phyloP scores from a whole-genome alignment of 2,888 invertebrate genomes.

The Rotaria sp. region DNA sequence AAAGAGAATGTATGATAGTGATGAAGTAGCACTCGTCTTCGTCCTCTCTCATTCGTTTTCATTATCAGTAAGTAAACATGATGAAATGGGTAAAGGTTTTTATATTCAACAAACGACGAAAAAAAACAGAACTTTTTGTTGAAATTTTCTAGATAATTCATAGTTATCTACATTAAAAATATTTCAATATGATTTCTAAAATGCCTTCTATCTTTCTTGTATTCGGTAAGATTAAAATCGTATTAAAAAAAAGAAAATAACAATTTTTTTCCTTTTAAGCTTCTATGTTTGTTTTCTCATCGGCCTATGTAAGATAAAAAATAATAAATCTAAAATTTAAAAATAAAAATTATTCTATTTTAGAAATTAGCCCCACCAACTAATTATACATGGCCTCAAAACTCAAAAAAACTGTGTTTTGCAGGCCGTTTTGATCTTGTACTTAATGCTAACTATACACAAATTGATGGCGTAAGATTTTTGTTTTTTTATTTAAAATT shows the following conservation, averaged over 20 bases:
- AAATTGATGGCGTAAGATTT: neutral
- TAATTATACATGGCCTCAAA: neutral
- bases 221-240: neutral
- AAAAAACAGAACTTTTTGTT: neutral
- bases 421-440: neutral
- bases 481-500: neutral
- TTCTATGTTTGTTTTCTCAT: neutral
- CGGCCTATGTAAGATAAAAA: neutral
- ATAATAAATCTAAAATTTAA: neutral
- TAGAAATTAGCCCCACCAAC: neutral
- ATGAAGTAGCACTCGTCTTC: neutral
- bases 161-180: neutral
- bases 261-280: neutral
- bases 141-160: neutral
- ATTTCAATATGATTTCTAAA: neutral
- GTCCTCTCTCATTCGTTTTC: neutral
- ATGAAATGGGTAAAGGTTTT: neutral
- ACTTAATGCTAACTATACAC: neutral
- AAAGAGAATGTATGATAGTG: neutral
- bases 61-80: neutral
- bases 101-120: neutral
- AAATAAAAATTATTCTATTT: neutral
- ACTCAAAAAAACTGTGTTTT: neutral
- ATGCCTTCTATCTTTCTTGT: neutral
- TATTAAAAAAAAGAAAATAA: too few species aligned